Evolutionary conservation across 2,888 invertebrate genomes (phyloP), one percentile per base, ranked within the genome.

Genomic region (Ligdia adustata): DNA sequence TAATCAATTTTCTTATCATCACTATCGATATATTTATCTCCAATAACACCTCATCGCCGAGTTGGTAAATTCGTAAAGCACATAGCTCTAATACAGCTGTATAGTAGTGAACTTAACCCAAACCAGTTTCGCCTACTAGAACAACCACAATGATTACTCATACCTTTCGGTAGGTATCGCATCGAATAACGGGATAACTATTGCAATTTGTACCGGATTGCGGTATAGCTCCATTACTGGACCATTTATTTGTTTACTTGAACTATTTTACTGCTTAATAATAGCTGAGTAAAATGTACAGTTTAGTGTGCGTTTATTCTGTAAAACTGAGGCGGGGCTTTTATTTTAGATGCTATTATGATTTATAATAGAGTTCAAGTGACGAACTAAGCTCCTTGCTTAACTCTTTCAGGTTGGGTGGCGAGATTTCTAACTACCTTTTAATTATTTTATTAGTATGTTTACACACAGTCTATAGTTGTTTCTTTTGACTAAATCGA

Each of bases 101-200:
- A 34, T 22, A 41, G 24, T n/a, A 48, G 40, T 28, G 27, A 37
- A 48, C 42, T 35, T 28, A 51, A 11, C 38, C 14, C 15, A 47
- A 52, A 55, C 55, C 49, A 33, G 55, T 52, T 42, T 15, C 22
- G 28, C 18, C 22, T 35, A 40, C 16, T 37, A 29, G 49, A 47
- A 15, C 41, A 44, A 42, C 48, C 48, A 24, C 55, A 44, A 35
- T 31, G 52, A 52, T 55, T 49, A 50, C 40, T 55, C 49, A 43
- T 43, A 41, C 50, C 22, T 40, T 45, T 52, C 24, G 37, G 43
- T 52, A 34, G 40, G 46, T 55, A 45, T 51, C 28, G 52, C 38
- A 50, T 51, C 44, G 38, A 16, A 14, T 55, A 52, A 55, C 52
- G 55, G 55, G 13, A 49, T 38, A 48, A 46, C 28, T 37, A 49